Base-by-base conservation (phyloP, 1,140 invertebrate species). In the Mylabris phalerata region DNA sequence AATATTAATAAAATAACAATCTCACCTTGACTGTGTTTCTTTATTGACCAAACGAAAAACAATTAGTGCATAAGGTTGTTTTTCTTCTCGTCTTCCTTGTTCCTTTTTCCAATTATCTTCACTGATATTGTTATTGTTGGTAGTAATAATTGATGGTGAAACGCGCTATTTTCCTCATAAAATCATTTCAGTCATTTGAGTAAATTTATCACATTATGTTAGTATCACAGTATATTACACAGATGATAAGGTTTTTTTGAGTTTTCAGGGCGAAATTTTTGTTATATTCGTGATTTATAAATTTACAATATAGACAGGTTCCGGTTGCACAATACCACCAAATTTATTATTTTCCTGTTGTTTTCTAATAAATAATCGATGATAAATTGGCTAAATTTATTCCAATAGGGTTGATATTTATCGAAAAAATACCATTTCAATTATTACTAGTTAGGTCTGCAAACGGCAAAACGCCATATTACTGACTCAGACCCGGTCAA, bases 391-490 rank as follows among this genome's bases (percentile, higher is more conserved):
- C 19, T 19, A 19, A 19, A 19, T 19, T 19, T 19, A 19, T 19
- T 19, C 19, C 19, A 19, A 7, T 32, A 32, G 32, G 32, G 32
- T 32, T 32, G 32, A 32, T 32, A 32, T 32, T 19, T 32, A 32
- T 32, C 2, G 32, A 32, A 32, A 45, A 67, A 67, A 66, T 64
- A 60, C 62, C 60, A 68, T 66, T 65, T 66, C 55, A 55, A 57
- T 55, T 64, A 59, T 60, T 55, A 62, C 57, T 62, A 55, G 62
- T 67, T 60, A 57, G 59, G 57, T 61, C 67, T 58, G 59, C 63
- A 52, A 61, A 65, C 62, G 61, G 63, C 64, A 60, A 59, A 71
- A 70, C 70, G 70, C 70, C 70, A 72, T 72, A 32, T 32, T 71
- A 71, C 61, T 61, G 57, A 64, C 49, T 59, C 47, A 51, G 52